Base-by-base conservation (phyloP, 2,888 invertebrate genomes). In the Therioaphis trifolii region DNA sequence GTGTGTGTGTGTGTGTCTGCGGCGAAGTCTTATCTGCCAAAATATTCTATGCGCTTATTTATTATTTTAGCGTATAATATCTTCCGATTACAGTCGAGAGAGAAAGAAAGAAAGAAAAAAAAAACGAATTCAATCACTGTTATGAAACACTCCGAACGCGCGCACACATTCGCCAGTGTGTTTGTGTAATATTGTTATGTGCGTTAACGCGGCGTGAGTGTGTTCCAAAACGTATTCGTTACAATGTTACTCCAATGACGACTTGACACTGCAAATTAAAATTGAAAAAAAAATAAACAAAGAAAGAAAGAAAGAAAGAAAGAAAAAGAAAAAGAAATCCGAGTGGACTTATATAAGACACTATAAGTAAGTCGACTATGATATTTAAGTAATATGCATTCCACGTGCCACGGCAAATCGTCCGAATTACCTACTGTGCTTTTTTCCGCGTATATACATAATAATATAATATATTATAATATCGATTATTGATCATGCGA, bases 11-110 rank as follows among this genome's bases (percentile, higher is more conserved):
- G n/a, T n/a, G n/a, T n/a, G n/a, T n/a, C n/a, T n/a, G n/a, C n/a
- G n/a, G n/a, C 7, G 15, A 14, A 11, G 9, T 2, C 66, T 79
- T 79, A 79, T 79, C 79, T 55, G 27, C 78, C 78, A 55, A 69
- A 79, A 79, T 69, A 79, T 69, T 79, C 55, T 55, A 69, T 55
- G 55, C 78, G 68, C 55, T 79, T 69, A 79, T 79, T 71, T 69
- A 69, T 71, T 79, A 61, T 80, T 61, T 49, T 61, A 72, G 72
- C 61, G 18, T 43, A 35, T 71, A 71, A 69, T 69, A 69, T 72
- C 72, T 80, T 9, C 29, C 72, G 61, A 80, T 72, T 71, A 46
- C 1, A 21, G 7, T 7, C 4, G 35, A 35, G 35, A 35, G 7
- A 35, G 7, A 35, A 35, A 35, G 7, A 49, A 24, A 27, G 27